Evolutionary conservation across 2,888 invertebrate genomes (phyloP), one percentile per base, ranked within the genome.

Genomic region (Platypus cylindrus): DNA sequence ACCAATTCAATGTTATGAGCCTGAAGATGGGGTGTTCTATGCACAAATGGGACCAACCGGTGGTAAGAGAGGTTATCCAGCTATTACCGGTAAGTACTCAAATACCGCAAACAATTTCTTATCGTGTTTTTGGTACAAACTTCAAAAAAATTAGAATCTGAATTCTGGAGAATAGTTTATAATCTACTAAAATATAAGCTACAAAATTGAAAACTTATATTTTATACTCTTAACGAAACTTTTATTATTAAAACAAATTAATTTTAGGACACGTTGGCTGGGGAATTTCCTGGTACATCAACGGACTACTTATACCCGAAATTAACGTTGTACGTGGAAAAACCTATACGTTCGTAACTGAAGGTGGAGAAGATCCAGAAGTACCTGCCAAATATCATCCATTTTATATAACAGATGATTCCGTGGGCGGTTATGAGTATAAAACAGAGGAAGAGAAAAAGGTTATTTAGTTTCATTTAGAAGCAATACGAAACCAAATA

Each of bases 221-320:
- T 20, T 20, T 20, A 5, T 20, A 20, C 20, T 7, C 7, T 9
- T 20, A 20, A 20, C 9, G 20, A n/a, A n/a, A n/a, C n/a, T n/a
- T n/a, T n/a, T n/a, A n/a, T n/a, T n/a, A n/a, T n/a, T n/a, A n/a
- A n/a, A n/a, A n/a, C n/a, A n/a, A n/a, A n/a, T n/a, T n/a, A n/a
- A 30, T 30, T 47, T 17, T 49, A 87, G 89, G 89, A 43, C 86
- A 87, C 59, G 87, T 89, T 12, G 90, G 90, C 20, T 90, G 90
- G 90, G 90, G 91, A 17, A 82, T 90, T 43, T 79, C 85, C 0
- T 91, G 89, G 89, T 93, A 87, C 66, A 86, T 93, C 54, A 91
- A 93, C 61, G 91, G 91, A 0, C 68, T 91, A 2, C 68, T 93
- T 11, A 87, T 91, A 46, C 93, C 91, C 0, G 91, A 86, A 66